Evolutionary conservation across 2,113 vertebrate genomes (phyloP).

Genomic region (Lagopus muta): DNA sequence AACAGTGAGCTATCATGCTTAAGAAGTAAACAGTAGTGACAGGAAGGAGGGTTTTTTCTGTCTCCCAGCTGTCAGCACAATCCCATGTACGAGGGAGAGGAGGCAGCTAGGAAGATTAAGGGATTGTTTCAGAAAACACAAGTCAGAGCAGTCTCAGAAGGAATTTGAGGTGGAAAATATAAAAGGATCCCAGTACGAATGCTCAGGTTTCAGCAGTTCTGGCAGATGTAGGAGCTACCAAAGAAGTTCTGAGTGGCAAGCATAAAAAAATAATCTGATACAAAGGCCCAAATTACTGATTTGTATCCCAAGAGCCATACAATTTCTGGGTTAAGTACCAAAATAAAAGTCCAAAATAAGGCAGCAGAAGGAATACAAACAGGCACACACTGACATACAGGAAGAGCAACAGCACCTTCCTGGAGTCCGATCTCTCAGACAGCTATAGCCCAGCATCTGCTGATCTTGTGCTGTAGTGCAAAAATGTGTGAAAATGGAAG

Average conservation of each 20-base stretch:
- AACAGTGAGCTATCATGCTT: background rate
- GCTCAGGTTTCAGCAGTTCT: background rate
- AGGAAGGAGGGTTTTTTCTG: background rate
- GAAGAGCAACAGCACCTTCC: background rate
- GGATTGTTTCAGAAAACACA: background rate
- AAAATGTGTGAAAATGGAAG: background rate
- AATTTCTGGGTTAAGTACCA: slow-evolving; percentile 13
- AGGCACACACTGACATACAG: background rate
- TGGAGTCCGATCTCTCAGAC: background rate
- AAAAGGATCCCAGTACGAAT: background rate
- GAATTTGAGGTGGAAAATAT: background rate
- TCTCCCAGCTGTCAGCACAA: background rate
- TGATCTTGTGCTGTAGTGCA: too few species aligned
- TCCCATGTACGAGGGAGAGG: background rate
- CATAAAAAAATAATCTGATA: background rate
- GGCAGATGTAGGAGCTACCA: background rate
- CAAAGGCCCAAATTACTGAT: background rate
- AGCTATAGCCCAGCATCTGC: background rate
- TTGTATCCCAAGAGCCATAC: background rate
- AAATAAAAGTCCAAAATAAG: background rate
- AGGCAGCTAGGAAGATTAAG: background rate
- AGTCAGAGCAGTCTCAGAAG: background rate
- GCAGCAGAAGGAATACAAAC: background rate
- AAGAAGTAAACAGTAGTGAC: background rate
- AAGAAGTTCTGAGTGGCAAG: background rate